phyloP scores from a whole-genome alignment of 1,140 invertebrate species.

The Probaryconus sp. region DNA sequence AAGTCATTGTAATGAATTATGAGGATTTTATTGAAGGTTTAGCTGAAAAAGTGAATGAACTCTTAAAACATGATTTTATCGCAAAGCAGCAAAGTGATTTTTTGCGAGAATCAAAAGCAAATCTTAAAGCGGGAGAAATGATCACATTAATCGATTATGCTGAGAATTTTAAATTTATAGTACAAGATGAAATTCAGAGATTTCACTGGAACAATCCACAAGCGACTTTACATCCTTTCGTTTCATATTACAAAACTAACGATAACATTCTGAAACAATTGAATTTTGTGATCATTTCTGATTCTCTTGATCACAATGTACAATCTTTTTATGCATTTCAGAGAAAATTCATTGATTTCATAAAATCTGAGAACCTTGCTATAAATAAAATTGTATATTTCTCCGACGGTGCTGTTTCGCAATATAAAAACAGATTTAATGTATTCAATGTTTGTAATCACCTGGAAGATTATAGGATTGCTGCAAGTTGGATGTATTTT shows the following conservation, averaged over 20 bases:
- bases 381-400: conserved; percentile 2
- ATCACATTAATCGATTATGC: conserved; percentile 61
- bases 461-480: neutral
- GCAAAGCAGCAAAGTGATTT: conserved; percentile 47
- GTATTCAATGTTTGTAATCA: neutral
- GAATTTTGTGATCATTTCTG: conserved; percentile 11
- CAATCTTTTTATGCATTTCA: conserved; percentile 9
- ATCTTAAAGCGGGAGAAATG: conserved; percentile 38
- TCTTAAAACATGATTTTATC: conserved; percentile 26
- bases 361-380: neutral
- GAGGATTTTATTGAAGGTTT: no score
- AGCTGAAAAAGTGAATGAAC: neutral
- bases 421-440: conserved; percentile 10
- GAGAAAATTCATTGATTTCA: conserved; percentile 1
- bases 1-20: no score
- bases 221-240: conserved; percentile 60
- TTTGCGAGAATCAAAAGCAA: conserved; percentile 38
- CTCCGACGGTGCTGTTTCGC: conserved; percentile 10
- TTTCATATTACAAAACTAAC: conserved; percentile 28
- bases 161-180: conserved; percentile 66
- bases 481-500: conserved; percentile 6
- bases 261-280: neutral
- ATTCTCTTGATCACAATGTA: conserved; percentile 2
- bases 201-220: conserved; percentile 64
- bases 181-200: conserved; percentile 64